Base-by-base conservation (phyloP, 1,140 invertebrate genomes). In the Drosophila ficusphila region DNA sequence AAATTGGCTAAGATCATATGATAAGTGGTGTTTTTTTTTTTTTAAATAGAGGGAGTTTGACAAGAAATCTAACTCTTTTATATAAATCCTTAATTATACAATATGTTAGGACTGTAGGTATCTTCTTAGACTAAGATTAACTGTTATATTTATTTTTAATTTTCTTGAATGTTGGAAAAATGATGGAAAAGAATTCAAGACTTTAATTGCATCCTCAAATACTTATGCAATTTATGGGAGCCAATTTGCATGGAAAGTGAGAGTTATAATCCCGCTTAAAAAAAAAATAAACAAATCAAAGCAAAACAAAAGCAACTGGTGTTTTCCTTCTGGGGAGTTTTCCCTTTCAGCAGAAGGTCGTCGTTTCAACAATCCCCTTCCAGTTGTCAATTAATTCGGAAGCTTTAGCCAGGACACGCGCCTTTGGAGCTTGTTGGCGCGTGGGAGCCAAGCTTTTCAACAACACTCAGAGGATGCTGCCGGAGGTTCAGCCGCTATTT, bases 101-200 rank as follows among this genome's bases (percentile, higher is more conserved):
- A 33, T 73, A 82, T 29, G 11, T 19, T 68, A 65, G 47, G 27
- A 46, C 47, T 65, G 58, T 46, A 60, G 41, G 62, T 82, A 52
- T 70, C 34, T 39, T 67, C 12, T 29, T 82, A 75, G 42, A 36
- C 31, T 85, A 83, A 83, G 79, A 4, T 75, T 85, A 47, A 42
- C 52, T 86, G 81, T 88, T 81, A 79, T 53, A 71, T 47, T 73
- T 81, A 46, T 67, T 71, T 72, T 85, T 65, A 79, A 61, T 71
- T 49, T 77, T 60, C 42, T 79, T 81, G 64, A 79, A 79, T 76
- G 62, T 79, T 86, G 72, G 58, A 86, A 86, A 82, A 57, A 62
- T 39, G 4, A 64, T 54, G 14, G 27, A 67, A 58, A 67, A 39
- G 39, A 68, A 61, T 65, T 65, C 72, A 86, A 86, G 64, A 57